Evolutionary conservation across 1,140 invertebrate genomes (phyloP).

Genomic region (Drosophila nigromelanica): DNA sequence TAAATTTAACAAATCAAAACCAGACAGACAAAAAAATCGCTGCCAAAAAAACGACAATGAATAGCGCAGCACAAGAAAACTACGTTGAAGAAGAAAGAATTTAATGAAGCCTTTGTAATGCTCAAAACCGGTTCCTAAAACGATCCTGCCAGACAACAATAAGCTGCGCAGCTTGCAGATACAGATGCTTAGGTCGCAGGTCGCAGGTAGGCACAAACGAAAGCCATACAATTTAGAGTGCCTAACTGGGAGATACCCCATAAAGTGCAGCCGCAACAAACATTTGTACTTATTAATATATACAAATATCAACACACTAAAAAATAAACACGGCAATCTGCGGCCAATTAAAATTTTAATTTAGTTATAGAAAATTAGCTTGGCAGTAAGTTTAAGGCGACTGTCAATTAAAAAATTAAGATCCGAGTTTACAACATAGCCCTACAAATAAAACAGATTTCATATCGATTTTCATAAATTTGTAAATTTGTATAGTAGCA

Average conservation of each 20-base stretch:
- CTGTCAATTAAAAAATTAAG: too few relatives aligned
- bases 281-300: too few relatives aligned
- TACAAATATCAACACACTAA: too few relatives aligned
- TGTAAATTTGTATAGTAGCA: too few relatives aligned
- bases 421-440: too few relatives aligned
- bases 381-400: too few relatives aligned
- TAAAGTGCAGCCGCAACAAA: too few relatives aligned
- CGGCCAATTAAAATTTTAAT: too few relatives aligned
- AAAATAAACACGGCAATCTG: too few relatives aligned
- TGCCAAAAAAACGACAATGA: background rate
- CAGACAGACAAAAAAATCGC: conserved; percentile 1
- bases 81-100: background rate
- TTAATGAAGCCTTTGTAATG: conserved; percentile 23
- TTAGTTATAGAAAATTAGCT: too few relatives aligned
- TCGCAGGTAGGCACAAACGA: conserved; percentile 3
- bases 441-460: too few relatives aligned
- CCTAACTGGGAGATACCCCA: background rate
- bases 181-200: background rate
- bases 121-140: conserved; percentile 20
- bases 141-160: conserved; percentile 34
- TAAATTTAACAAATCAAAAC: conserved; percentile 19
- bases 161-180: conserved; percentile 6
- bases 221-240: background rate
- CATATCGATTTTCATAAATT: too few relatives aligned
- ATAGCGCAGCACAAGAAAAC: background rate